These are phyloP conservation scores for Rhegmatorhina hoffmannsi DNA, from an alignment of 2,113 vertebrate species.

Conservation along the genomic window DNA sequence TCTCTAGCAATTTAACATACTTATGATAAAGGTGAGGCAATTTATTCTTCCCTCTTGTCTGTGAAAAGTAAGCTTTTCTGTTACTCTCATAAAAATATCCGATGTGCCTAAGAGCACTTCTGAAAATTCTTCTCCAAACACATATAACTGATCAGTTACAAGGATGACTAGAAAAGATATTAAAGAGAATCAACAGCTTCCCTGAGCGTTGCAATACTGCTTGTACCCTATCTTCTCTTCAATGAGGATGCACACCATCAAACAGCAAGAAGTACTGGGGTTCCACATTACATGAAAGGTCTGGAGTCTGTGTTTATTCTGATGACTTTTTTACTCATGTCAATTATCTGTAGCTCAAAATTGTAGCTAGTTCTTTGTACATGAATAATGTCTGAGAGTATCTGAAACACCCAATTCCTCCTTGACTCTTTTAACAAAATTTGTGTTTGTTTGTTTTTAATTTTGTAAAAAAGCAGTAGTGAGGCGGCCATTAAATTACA, in stretches of 20 bases:
- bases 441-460: rapidly evolving
- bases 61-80: neutral
- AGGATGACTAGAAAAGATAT: neutral
- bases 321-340: neutral
- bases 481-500: neutral
- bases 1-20: slow-evolving; percentile 7
- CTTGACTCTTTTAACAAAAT: neutral
- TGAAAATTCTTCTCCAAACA: neutral
- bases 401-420: neutral
- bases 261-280: neutral
- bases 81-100: neutral
- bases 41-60: neutral
- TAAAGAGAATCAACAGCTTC: neutral
- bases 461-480: neutral
- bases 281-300: neutral
- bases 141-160: neutral
- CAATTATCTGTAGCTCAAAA: neutral
- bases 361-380: neutral
- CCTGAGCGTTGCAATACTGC: no score
- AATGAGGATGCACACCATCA: neutral
- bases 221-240: neutral
- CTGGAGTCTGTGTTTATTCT: neutral
- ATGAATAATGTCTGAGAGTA: rapidly evolving
- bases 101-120: neutral
- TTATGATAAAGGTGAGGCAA: slow-evolving; percentile 26